These are phyloP conservation scores for Meiosimyza decipiens DNA, from an alignment of 2,888 invertebrate genomes.

Conservation along the genomic window DNA sequence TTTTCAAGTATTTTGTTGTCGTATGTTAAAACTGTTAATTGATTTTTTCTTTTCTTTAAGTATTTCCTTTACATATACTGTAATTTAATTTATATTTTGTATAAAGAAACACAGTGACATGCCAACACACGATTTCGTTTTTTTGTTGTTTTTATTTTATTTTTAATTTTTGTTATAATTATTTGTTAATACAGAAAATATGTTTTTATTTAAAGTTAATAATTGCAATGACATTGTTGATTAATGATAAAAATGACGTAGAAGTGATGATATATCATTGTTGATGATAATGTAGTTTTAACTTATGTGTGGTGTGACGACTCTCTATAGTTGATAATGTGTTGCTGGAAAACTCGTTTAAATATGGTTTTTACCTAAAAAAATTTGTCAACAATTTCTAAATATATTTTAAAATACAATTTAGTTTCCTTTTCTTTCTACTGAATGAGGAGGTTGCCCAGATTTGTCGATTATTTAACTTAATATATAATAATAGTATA, in stretches of 20 bases:
- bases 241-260: conserved; percentile 17
- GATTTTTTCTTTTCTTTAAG: conserved; percentile 28
- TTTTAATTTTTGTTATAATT: conserved; percentile 34
- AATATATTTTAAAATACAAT: conserved; percentile 10
- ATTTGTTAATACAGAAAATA: conserved; percentile 43
- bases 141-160: conserved; percentile 37
- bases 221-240: conserved; percentile 25
- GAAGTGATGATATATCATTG: conserved; percentile 4
- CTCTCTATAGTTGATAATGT: conserved; percentile 11
- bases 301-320: conserved; percentile 8
- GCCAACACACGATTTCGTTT: conserved; percentile 24
- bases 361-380: conserved; percentile 7
- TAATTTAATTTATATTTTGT: conserved; percentile 1
- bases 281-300: background rate
- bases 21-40: conserved; percentile 29
- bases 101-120: conserved; percentile 30
- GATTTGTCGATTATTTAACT: conserved; percentile 15
- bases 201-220: conserved; percentile 40
- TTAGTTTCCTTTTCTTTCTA: conserved; percentile 11
- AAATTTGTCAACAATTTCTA: conserved; percentile 12
- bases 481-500: conserved; percentile 22
- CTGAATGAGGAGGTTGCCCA: conserved; percentile 8
- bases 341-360: conserved; percentile 25
- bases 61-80: conserved; percentile 28
- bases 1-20: conserved; percentile 1